Percentiles rank a stretch among this genome's conserved stretches.
phyloP scores from a whole-genome alignment of 2,888 invertebrate genomes.

The Scaptodrosophila latifasciaeformis region DNA sequence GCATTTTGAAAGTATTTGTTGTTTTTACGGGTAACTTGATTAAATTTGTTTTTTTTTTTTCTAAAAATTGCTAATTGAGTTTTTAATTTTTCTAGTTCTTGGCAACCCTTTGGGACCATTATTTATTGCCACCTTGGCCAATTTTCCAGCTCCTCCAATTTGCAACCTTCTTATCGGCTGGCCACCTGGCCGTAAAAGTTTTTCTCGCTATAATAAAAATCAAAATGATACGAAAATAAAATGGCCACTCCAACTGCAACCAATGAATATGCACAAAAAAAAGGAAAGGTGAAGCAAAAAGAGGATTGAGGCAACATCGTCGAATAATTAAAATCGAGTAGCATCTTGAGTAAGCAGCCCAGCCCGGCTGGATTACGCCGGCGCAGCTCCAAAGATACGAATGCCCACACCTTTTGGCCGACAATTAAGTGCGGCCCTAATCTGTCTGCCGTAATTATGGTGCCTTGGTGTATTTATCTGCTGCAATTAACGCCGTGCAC shows the following conservation, averaged over 20 bases:
- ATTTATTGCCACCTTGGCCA: too few species aligned
- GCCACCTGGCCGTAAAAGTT: too few species aligned
- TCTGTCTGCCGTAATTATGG: constrained; percentile 71
- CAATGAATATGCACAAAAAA: constrained; percentile 40
- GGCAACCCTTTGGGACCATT: too few species aligned
- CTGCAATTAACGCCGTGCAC: constrained; percentile 61
- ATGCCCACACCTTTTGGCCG: constrained; percentile 56
- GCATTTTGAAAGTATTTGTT: too few species aligned
- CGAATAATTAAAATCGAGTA: constrained; percentile 67
- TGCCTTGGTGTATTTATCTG: constrained; percentile 64
- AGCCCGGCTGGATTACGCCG: constrained; percentile 31
- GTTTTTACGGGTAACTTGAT: too few species aligned
- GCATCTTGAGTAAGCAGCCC: constrained; percentile 30
- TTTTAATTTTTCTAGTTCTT: too few species aligned
- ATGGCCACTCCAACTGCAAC: background rate
- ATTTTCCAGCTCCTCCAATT: too few species aligned
- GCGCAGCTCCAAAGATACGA: constrained; percentile 40
- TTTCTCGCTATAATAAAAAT: background rate
- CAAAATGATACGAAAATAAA: background rate
- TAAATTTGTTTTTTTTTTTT: too few species aligned
- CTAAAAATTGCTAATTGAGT: too few species aligned
- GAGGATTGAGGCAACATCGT: too few species aligned
- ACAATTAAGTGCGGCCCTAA: constrained; percentile 65
- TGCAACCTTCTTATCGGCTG: too few species aligned
- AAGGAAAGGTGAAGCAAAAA: constrained; percentile 21